Percentiles rank a stretch among this genome's conserved stretches.
Evolutionary conservation across 2,888 invertebrate genomes (phyloP).

Genomic region (Scaptomyza parva): DNA sequence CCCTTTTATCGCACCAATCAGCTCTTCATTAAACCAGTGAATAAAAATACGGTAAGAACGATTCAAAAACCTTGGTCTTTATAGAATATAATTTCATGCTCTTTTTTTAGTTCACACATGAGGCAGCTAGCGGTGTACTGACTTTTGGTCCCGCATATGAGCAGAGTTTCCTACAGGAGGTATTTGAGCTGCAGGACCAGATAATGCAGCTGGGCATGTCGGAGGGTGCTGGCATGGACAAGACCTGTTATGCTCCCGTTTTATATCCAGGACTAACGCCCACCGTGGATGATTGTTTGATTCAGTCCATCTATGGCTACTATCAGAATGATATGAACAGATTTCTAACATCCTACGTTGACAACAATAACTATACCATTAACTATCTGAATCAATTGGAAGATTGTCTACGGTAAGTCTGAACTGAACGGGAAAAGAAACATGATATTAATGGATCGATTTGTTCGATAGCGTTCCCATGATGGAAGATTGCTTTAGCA

Average conservation of each 20-base stretch:
- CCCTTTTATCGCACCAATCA: slow-evolving; percentile 96
- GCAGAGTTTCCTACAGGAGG: slow-evolving; percentile 89
- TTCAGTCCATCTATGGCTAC: slow-evolving; percentile 93
- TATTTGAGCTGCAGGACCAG: slow-evolving; percentile 89
- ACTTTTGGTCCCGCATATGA: slow-evolving; percentile 93
- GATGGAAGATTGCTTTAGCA: slow-evolving; percentile 89
- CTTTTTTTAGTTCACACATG: slow-evolving; percentile 80
- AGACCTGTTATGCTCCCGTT: slow-evolving; percentile 95
- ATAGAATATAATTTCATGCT: not conserved
- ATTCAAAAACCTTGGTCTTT: not conserved
- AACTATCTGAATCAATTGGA: slow-evolving; percentile 83
- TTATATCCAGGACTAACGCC: slow-evolving; percentile 87
- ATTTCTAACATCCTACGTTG: slow-evolving; percentile 84
- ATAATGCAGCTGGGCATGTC: slow-evolving; percentile 87
- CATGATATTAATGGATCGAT: not conserved
- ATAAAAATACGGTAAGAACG: slow-evolving; percentile 85
- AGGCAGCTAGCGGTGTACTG: slow-evolving; percentile 84
- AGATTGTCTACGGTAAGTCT: slow-evolving; percentile 81
- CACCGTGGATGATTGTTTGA: slow-evolving; percentile 89
- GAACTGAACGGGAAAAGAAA: not conserved
- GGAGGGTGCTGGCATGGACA: slow-evolving; percentile 86
- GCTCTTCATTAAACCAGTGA: slow-evolving; percentile 90
- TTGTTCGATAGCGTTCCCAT: slow-evolving; percentile 84
- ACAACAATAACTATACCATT: slow-evolving; percentile 84
- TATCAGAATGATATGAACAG: slow-evolving; percentile 87